Evolutionary conservation across 2,888 invertebrate species (phyloP).

Genomic region (Lampropteryx suffumata): DNA sequence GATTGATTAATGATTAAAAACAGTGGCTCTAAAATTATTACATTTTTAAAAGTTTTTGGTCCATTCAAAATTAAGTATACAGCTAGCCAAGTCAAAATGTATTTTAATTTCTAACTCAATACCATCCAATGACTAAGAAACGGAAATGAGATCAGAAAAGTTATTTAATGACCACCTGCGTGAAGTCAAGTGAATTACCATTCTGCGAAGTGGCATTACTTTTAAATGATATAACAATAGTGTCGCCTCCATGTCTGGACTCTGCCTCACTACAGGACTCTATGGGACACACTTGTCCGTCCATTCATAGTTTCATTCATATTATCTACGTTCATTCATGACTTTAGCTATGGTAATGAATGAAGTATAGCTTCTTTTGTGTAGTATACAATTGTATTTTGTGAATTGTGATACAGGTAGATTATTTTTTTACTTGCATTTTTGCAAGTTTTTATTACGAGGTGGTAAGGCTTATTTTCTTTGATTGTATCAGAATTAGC

Average conservation of each 20-base stretch:
- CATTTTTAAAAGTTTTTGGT: too few relatives aligned
- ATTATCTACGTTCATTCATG: constrained; percentile 62
- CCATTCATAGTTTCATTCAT: constrained; percentile 48
- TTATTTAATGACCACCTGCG: constrained; percentile 73
- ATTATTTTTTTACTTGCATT: constrained; percentile 1
- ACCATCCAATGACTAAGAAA: constrained; percentile 30
- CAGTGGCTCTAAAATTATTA: too few relatives aligned
- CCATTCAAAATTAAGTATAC: too few relatives aligned
- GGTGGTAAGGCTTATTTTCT: background rate
- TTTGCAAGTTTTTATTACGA: background rate
- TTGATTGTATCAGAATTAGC: too few relatives aligned
- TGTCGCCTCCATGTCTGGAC: constrained; percentile 60
- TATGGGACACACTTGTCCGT: constrained; percentile 58
- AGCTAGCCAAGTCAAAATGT: background rate
- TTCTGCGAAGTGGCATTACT: constrained; percentile 53
- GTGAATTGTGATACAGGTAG: constrained; percentile 50
- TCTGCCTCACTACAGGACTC: constrained; percentile 30
- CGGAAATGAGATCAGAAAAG: constrained; percentile 72
- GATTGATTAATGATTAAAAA: too few relatives aligned
- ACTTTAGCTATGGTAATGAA: constrained; percentile 61
- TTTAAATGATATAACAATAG: constrained; percentile 56
- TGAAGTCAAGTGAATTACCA: constrained; percentile 30
- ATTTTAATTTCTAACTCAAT: constrained; percentile 13
- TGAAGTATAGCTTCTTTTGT: constrained; percentile 54
- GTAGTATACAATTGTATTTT: constrained; percentile 39